Conservation (phyloP, 2,797 vertebrate genomes). For the Hydrocynus forskahlii region DNA sequence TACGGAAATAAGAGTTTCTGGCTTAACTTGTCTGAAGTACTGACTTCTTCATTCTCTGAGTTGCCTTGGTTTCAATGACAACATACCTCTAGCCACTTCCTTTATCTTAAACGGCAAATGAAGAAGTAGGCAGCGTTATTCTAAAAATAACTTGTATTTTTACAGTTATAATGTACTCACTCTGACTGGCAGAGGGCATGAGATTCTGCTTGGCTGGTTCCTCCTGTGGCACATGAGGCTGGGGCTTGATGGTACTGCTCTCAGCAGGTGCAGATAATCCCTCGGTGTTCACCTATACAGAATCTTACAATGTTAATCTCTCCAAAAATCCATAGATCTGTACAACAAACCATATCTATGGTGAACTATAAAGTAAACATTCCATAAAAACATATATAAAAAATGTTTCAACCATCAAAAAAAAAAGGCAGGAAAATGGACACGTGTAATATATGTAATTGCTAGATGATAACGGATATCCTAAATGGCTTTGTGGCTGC, state of each 20-base stretch:
- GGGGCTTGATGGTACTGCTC: slow-evolving; percentile 39
- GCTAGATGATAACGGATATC: too few species aligned
- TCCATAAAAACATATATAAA: too few species aligned
- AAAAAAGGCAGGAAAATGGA: too few species aligned
- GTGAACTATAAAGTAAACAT: background rate
- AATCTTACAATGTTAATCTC: background rate
- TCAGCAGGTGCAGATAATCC: slow-evolving; percentile 21
- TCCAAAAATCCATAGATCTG: background rate
- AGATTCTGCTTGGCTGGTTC: slow-evolving; percentile 46
- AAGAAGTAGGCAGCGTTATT: background rate
- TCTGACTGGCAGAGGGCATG: slow-evolving; percentile 40
- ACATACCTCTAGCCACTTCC: background rate
- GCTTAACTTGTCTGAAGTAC: too few species aligned
- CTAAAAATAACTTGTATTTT: background rate
- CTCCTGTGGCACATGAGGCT: slow-evolving; percentile 38
- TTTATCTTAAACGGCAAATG: background rate
- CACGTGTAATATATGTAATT: too few species aligned
- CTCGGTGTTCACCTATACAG: slow-evolving; percentile 29
- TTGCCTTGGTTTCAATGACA: background rate
- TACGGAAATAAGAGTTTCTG: too few species aligned
- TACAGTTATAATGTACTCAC: slow-evolving; percentile 41
- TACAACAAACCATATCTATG: background rate
- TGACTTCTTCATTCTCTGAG: background rate
- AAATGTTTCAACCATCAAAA: too few species aligned
- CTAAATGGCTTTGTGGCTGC: too few species aligned